phyloP scores from a whole-genome alignment of 2,888 invertebrate genomes.

The Dichetophora obliterata region DNA sequence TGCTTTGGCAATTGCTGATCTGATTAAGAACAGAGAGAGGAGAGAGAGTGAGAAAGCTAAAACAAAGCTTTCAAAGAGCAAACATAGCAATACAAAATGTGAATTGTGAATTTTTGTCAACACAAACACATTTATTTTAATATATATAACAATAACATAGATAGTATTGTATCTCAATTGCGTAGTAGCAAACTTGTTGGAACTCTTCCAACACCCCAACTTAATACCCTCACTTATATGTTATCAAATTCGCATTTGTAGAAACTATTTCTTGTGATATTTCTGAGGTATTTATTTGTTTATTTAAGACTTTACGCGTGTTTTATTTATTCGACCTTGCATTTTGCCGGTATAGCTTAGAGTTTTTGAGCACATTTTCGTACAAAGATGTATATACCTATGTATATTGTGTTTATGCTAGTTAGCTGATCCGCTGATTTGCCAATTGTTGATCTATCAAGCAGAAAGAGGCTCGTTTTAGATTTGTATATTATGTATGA shows the following conservation, averaged over 20 bases:
- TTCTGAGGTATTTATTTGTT: not conserved
- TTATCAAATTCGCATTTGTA: constrained; percentile 1
- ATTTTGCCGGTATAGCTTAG: not conserved
- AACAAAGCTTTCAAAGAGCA: too few relatives aligned
- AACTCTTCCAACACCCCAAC: not conserved
- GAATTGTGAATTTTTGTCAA: too few relatives aligned
- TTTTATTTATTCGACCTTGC: not conserved
- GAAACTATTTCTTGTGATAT: not conserved
- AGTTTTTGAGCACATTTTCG: not conserved
- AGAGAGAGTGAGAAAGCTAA: too few relatives aligned
- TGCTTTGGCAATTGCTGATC: too few relatives aligned
- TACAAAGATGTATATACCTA: not conserved
- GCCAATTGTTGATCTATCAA: not conserved
- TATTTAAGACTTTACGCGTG: not conserved
- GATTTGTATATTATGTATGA: too few relatives aligned
- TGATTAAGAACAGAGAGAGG: too few relatives aligned
- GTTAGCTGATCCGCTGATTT: not conserved
- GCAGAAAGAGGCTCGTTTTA: too few relatives aligned
- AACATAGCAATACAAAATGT: too few relatives aligned
- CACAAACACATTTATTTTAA: too few relatives aligned
- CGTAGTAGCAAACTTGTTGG: not conserved
- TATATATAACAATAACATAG: too few relatives aligned
- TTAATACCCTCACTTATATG: not conserved
- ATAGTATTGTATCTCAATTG: not conserved
- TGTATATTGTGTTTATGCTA: not conserved